Percentiles rank a stretch among this genome's conserved stretches.
These are phyloP conservation scores for Cerceris ruficornis DNA, from an alignment of 2,888 invertebrate species.

Conservation along the genomic window DNA sequence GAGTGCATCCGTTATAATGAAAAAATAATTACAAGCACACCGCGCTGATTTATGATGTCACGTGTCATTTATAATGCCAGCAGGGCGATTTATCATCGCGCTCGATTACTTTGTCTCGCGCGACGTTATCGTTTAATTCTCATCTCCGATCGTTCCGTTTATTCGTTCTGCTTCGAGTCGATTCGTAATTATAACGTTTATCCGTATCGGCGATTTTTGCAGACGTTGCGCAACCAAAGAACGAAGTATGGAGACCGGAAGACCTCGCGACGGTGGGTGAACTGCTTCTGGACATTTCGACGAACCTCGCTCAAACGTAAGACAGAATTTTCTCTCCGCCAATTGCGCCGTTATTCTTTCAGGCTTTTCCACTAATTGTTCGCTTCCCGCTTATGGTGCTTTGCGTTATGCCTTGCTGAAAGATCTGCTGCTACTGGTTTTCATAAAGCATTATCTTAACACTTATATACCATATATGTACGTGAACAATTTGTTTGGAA, in stretches of 20 bases:
- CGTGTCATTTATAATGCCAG: constrained; percentile 4
- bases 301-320: constrained; percentile 92
- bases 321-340: constrained; percentile 67
- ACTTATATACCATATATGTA: no score
- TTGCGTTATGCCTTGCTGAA: not conserved
- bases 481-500: no score
- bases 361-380: not conserved
- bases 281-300: constrained; percentile 92
- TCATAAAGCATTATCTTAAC: no score
- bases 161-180: constrained; percentile 2
- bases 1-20: constrained; percentile 82
- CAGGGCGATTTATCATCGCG: constrained; percentile 10
- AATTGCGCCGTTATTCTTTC: not conserved
- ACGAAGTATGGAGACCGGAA: constrained; percentile 90
- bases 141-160: not conserved
- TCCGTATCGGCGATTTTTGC: constrained; percentile 52
- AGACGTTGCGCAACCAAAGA: constrained; percentile 92
- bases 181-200: not conserved
- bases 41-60: constrained; percentile 13
- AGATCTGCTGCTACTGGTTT: no score
- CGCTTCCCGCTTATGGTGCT: not conserved
- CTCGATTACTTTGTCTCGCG: constrained; percentile 17
- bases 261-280: constrained; percentile 94
- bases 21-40: constrained; percentile 18
- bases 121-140: constrained; percentile 4